These are phyloP conservation scores for Parazoanthus atlanticus DNA, from an alignment of 92 coral and sea anemone genomes.

Conservation along the genomic window DNA sequence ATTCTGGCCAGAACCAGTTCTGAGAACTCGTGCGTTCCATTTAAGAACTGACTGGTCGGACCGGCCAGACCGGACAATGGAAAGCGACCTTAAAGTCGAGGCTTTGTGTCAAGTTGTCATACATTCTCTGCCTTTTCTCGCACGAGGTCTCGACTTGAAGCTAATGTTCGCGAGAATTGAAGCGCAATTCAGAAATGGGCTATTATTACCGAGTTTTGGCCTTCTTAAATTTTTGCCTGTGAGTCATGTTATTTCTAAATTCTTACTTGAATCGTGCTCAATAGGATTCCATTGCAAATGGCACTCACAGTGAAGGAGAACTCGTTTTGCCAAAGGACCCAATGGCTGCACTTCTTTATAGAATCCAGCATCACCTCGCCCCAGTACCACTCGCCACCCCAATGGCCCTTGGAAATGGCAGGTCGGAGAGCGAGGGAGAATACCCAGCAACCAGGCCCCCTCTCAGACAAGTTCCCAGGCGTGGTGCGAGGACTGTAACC, in stretches of 20 bases:
- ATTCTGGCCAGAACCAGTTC: no score
- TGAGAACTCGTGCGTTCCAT: no score
- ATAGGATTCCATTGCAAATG: conserved; percentile 78
- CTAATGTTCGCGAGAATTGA: background rate
- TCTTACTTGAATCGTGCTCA: background rate
- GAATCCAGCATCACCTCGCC: conserved; percentile 53
- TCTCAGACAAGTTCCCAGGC: conserved; percentile 28
- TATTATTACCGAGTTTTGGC: background rate
- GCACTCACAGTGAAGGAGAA: conserved; percentile 90
- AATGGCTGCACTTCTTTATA: conserved; percentile 55
- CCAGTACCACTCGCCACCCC: conserved; percentile 35
- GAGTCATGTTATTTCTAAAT: background rate
- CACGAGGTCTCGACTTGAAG: no score
- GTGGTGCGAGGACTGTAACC: conserved; percentile 29
- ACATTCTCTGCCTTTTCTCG: no score
- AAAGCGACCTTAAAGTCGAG: no score
- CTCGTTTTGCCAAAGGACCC: conserved; percentile 64
- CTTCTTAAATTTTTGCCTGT: no score
- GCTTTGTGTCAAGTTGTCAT: no score
- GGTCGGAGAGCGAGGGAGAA: conserved; percentile 29
- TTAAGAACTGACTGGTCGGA: no score
- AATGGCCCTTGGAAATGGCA: background rate
- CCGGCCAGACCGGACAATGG: no score
- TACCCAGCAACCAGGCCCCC: conserved; percentile 31
- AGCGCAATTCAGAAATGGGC: background rate